A percentile compares a stretch with the other conserved stretches of the same genome.
Conservation (phyloP, 2,797 vertebrate genomes). For the Eospalax fontanierii region DNA sequence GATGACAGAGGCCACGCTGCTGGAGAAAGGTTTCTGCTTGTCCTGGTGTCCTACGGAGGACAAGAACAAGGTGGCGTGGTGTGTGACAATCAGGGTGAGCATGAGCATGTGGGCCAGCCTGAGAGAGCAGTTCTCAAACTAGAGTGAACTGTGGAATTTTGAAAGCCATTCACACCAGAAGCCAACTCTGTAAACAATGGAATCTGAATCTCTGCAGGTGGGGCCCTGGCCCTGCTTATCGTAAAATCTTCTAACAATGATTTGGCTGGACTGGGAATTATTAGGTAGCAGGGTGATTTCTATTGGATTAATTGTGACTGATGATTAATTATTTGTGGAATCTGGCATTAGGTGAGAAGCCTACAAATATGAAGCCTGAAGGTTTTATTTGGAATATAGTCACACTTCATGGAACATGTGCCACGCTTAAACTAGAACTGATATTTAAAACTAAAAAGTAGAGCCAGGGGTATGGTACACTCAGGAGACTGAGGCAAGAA, state of each 20-base stretch:
- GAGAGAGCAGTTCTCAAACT: neutral
- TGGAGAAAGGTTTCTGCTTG: neutral
- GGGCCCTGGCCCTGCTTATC: neutral
- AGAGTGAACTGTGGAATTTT: neutral
- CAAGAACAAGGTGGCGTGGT: accelerated
- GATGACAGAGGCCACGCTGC: neutral
- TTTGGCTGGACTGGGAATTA: neutral
- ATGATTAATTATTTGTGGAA: neutral
- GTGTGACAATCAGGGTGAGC: neutral
- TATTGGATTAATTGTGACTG: neutral
- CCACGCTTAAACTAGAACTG: constrained; percentile 6
- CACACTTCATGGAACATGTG: neutral
- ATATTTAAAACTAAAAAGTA: constrained; percentile 3
- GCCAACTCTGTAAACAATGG: neutral
- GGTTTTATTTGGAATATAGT: neutral
- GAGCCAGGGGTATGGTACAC: no score
- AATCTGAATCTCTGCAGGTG: neutral
- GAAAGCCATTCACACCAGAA: neutral
- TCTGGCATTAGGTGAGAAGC: neutral
- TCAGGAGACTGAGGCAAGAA: no score
- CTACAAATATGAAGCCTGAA: neutral
- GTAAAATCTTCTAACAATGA: neutral
- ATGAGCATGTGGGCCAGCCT: neutral
- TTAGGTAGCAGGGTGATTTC: neutral
- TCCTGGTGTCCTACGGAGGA: no score